A percentile compares a stretch with the other conserved stretches of the same genome.
Evolutionary conservation across 2,888 invertebrate species (phyloP).

Genomic region (Drosophila anomelani): DNA sequence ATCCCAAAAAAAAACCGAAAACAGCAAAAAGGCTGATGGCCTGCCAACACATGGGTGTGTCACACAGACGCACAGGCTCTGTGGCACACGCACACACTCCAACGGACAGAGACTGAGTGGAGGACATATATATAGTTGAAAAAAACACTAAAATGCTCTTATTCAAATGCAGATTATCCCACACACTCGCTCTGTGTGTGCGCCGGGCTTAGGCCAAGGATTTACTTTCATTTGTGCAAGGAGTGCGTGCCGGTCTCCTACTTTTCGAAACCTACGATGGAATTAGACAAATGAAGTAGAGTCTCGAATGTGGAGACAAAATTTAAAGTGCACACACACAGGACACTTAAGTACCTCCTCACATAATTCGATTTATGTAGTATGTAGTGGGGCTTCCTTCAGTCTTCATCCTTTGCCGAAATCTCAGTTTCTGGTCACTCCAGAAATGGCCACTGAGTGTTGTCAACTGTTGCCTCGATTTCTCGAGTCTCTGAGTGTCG

Average conservation of each 20-base stretch:
- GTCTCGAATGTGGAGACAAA: conserved; percentile 62
- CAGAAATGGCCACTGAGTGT: conserved; percentile 33
- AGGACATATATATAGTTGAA: conserved; percentile 53
- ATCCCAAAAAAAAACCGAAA: conserved; percentile 30
- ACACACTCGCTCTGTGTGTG: conserved; percentile 38
- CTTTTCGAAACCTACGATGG: conserved; percentile 47
- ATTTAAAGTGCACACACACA: conserved; percentile 50
- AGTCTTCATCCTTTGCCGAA: conserved; percentile 9
- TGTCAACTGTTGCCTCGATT: conserved; percentile 39
- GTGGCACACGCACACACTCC: conserved; percentile 8
- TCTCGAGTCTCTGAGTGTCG: conserved; percentile 13
- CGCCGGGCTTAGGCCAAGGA: conserved; percentile 72
- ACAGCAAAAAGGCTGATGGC: conserved; percentile 71
- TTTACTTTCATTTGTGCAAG: conserved; percentile 73
- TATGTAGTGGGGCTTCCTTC: conserved; percentile 29
- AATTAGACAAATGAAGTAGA: conserved; percentile 80
- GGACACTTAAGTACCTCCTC: conserved; percentile 72
- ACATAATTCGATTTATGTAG: conserved; percentile 75
- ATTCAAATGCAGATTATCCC: conserved; percentile 80
- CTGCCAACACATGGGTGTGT: conserved; percentile 65
- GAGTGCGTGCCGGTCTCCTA: conserved; percentile 54
- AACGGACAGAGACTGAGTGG: conserved; percentile 30
- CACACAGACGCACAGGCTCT: conserved; percentile 18
- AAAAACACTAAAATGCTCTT: conserved; percentile 80
- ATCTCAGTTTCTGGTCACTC: conserved; percentile 10